Percentiles rank a stretch among this genome's conserved stretches.
These are phyloP conservation scores for Isichthys henryi DNA, from an alignment of 2,113 vertebrate genomes.

Conservation along the genomic window DNA sequence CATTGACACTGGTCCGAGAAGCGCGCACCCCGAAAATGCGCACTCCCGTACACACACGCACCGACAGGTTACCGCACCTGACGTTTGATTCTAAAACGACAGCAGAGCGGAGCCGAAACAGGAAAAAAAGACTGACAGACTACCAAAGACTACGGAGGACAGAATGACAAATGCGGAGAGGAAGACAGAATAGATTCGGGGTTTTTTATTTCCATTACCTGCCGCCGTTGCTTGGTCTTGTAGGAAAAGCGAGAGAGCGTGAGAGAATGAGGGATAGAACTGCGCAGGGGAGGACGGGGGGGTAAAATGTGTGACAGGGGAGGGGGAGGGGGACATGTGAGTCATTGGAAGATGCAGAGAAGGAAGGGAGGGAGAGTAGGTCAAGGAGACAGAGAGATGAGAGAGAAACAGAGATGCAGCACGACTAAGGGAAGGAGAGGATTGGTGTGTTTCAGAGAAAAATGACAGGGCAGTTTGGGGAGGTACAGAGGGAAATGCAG, in stretches of 20 bases:
- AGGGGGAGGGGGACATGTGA: conserved; percentile 47
- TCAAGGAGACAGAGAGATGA: conserved; percentile 23
- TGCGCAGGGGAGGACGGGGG: conserved; percentile 21
- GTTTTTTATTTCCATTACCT: conserved; percentile 14
- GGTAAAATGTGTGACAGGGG: conserved; percentile 37
- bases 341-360: conserved; percentile 50
- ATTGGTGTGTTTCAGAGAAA: background rate
- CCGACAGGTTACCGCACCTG: conserved; percentile 1
- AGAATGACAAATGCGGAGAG: background rate
- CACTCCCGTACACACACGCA: background rate
- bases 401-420: conserved; percentile 20
- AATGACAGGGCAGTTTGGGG: background rate
- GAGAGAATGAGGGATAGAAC: conserved; percentile 37
- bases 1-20: background rate
- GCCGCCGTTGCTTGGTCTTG: conserved; percentile 13
- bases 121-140: conserved; percentile 34
- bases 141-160: background rate
- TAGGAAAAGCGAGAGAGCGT: conserved; percentile 37
- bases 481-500: background rate
- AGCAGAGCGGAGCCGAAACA: conserved; percentile 23
- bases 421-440: background rate
- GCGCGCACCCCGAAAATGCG: background rate
- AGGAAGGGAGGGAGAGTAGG: conserved; percentile 34
- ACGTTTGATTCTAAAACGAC: conserved; percentile 29
- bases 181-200: background rate